These are phyloP conservation scores for Antigone vipio DNA, from an alignment of 2,113 vertebrate genomes.

Conservation along the genomic window DNA sequence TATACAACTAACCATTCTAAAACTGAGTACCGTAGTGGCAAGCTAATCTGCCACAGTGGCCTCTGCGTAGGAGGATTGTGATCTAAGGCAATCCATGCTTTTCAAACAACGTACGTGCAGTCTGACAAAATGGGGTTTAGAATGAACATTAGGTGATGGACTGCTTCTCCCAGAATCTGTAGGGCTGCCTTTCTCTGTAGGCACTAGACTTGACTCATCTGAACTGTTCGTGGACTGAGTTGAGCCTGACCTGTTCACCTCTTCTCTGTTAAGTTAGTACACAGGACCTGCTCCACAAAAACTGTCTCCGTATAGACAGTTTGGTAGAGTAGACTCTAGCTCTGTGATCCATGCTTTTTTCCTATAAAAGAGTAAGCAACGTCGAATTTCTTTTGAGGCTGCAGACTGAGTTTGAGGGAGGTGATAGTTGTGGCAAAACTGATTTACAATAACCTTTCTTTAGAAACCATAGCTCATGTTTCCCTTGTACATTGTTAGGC, in stretches of 20 bases:
- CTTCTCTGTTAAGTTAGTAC: not conserved
- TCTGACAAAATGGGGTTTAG: not conserved
- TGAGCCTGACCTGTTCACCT: not conserved
- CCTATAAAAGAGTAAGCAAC: not conserved
- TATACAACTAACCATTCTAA: not conserved
- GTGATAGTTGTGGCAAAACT: not conserved
- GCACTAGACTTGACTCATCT: not conserved
- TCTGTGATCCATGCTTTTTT: not conserved
- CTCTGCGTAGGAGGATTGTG: not conserved
- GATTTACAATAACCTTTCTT: not conserved
- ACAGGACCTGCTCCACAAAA: not conserved
- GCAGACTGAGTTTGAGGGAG: not conserved
- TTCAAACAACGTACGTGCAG: not conserved
- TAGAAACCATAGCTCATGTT: not conserved
- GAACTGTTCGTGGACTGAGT: not conserved
- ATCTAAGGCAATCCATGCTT: not conserved
- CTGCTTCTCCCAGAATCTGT: not conserved
- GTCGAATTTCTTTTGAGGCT: not conserved
- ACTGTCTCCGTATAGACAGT: not conserved
- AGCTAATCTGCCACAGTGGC: not conserved
- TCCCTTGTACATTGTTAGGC: not conserved
- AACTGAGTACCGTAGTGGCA: not conserved
- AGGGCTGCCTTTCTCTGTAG: not conserved
- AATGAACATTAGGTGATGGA: not conserved
- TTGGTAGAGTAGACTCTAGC: not conserved